A percentile compares a stretch with the other conserved stretches of the same genome.
These are phyloP conservation scores for Coelopa pilipes DNA, from an alignment of 2,888 invertebrate species.

Conservation along the genomic window DNA sequence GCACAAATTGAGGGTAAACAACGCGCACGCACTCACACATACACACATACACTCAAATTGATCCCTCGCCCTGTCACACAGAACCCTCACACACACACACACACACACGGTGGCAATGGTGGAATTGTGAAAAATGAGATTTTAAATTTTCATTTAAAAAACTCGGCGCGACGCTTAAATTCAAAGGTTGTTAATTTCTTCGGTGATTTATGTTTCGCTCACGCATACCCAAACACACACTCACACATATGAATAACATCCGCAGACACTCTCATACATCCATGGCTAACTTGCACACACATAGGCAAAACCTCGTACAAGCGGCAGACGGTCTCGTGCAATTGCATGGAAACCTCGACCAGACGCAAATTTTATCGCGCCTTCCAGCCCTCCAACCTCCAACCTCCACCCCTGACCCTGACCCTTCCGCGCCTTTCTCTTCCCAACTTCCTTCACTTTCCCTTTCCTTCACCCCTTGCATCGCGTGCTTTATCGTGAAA, in stretches of 20 bases:
- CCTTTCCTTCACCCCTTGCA: too few relatives aligned
- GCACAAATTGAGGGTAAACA: conserved; percentile 33
- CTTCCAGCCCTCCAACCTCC: too few relatives aligned
- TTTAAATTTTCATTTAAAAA: conserved; percentile 42
- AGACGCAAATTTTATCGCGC: too few relatives aligned
- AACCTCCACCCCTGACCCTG: too few relatives aligned
- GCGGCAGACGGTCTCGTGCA: too few relatives aligned
- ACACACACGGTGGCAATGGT: not conserved
- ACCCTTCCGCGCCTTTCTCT: too few relatives aligned
- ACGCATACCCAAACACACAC: not conserved
- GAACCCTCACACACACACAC: not conserved
- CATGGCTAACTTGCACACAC: not conserved
- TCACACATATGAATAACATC: too few relatives aligned
- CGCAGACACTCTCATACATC: not conserved
- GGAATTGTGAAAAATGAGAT: conserved; percentile 27
- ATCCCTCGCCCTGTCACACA: too few relatives aligned
- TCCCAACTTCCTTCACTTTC: too few relatives aligned
- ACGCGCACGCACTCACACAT: conserved; percentile 15
- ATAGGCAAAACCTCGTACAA: too few relatives aligned
- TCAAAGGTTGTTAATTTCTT: conserved; percentile 53
- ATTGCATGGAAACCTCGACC: too few relatives aligned
- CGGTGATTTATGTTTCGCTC: conserved; percentile 40
- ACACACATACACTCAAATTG: not conserved
- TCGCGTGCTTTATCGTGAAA: too few relatives aligned
- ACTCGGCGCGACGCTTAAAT: conserved; percentile 51